Base-by-base conservation (phyloP, 2,113 vertebrate species). In the Tauraco erythrolophus region DNA sequence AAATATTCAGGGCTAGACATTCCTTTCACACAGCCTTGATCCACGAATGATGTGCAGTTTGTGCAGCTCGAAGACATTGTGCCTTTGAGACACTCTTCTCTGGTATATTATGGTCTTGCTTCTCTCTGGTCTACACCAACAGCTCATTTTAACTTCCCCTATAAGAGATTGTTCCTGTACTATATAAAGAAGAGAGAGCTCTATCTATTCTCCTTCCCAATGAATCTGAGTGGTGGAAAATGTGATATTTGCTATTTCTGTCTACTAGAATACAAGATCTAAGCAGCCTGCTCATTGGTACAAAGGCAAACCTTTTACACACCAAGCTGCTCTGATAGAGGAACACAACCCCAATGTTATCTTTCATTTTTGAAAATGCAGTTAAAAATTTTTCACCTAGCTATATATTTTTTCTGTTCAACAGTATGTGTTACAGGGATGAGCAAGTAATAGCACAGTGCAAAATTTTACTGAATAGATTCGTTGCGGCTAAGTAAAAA, bases 1-100 rank as follows among this genome's bases (percentile, higher is more conserved):
- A 88, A 91, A 84, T 93, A 89, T 91, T 91, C 70, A 57, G 92
- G 81, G 92, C 81, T 91, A 91, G 86, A 75, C 84, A 11, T 92
- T 89, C 39, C 68, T 95, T 95, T 94, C 69, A 33, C 56, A 82
- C 46, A 68, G 48, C 43, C 51, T 89, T 92, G 77, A 65, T 91
- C 76, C 22, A 51, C 79, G 89, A 89, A 66, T 78, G 60, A 48
- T 71, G 39, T n/a, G 16, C 62, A 88, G 21, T 89, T 77, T 96
- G 81, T 89, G 78, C 84, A 85, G 9, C 53, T 37, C 3, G 4
- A 80, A 68, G 87, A 46, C 28, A 13, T 35, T 54, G 41, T 89
- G 28, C 46, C 43, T 92, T 87, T 79, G 69, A 88, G 51, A 60
- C 1, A 0, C 37, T 83, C 35, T 94, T 37, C 37, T 85, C 24